phyloP scores from a whole-genome alignment of 2,797 vertebrate genomes.

The Arctocebus calabarensis region DNA sequence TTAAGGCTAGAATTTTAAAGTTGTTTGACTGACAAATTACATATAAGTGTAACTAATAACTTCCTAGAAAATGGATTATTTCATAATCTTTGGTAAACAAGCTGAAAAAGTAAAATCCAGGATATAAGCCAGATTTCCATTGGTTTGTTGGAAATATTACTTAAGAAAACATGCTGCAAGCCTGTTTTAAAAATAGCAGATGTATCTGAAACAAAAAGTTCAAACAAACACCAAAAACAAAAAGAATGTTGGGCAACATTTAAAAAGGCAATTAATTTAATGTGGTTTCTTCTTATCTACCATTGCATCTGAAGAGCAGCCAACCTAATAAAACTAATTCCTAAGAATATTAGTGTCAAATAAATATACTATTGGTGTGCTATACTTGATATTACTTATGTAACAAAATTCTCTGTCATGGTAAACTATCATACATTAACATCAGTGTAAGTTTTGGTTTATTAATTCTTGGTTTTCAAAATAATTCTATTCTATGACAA shows the following conservation, averaged over 20 bases:
- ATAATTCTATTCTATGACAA: conserved; percentile 67
- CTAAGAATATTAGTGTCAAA: conserved; percentile 60
- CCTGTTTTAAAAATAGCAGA: conserved; percentile 85
- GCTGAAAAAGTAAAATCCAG: conserved; percentile 73
- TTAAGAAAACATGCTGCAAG: conserved; percentile 85
- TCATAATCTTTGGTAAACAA: conserved; percentile 55
- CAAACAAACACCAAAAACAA: conserved; percentile 78
- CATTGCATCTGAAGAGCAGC: conserved; percentile 30
- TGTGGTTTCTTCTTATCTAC: conserved; percentile 11
- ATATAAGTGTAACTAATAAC: conserved; percentile 24
- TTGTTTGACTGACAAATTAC: conserved; percentile 44
- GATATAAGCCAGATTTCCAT: conserved; percentile 34
- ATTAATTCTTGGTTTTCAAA: conserved; percentile 74
- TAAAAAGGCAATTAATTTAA: conserved; percentile 57
- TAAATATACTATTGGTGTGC: conserved; percentile 36
- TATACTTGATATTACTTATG: conserved; percentile 72
- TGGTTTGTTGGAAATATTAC: conserved; percentile 78
- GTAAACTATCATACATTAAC: conserved; percentile 72
- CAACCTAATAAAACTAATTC: conserved; percentile 66
- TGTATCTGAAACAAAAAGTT: conserved; percentile 84
- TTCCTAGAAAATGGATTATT: conserved; percentile 41
- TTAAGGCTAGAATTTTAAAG: conserved; percentile 52
- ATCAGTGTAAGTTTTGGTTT: conserved; percentile 72
- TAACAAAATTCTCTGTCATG: conserved; percentile 64
- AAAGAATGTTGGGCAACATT: conserved; percentile 24